These are phyloP conservation scores for Phylloscopus whistleri DNA, from an alignment of 2,113 vertebrate genomes.

Conservation along the genomic window DNA sequence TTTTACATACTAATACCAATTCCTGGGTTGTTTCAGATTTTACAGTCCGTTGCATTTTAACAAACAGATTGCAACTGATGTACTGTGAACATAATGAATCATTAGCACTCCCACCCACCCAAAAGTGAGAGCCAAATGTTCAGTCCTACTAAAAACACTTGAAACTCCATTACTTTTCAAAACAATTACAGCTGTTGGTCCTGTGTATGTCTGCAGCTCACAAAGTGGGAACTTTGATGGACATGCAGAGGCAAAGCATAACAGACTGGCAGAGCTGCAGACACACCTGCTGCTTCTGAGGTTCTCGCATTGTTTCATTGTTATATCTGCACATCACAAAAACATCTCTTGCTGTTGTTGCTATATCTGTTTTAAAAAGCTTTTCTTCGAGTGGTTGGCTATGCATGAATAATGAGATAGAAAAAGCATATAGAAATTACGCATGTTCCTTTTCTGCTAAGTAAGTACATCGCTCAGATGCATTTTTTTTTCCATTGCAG, in stretches of 20 bases:
- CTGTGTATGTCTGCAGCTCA: neutral
- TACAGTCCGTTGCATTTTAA: neutral
- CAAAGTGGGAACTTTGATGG: neutral
- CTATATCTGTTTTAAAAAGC: neutral
- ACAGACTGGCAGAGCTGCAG: neutral
- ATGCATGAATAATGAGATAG: neutral
- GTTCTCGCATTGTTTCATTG: neutral
- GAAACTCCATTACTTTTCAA: neutral
- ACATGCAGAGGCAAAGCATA: neutral
- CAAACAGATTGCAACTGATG: neutral
- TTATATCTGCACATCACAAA: neutral
- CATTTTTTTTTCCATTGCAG: neutral
- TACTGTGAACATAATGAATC: neutral
- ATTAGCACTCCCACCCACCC: neutral
- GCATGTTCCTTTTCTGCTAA: neutral
- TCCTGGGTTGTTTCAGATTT: neutral
- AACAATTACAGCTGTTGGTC: neutral
- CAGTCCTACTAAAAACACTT: neutral
- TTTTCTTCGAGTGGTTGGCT: neutral
- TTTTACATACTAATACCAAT: neutral
- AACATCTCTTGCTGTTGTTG: neutral
- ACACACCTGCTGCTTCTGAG: neutral
- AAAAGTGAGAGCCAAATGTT: neutral
- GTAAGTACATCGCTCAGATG: neutral
- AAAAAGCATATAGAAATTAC: neutral